A percentile compares a stretch with the other conserved stretches of the same genome.
Evolutionary conservation across 2,113 vertebrate genomes (phyloP).

Genomic region (Genyomyrus donnyi): DNA sequence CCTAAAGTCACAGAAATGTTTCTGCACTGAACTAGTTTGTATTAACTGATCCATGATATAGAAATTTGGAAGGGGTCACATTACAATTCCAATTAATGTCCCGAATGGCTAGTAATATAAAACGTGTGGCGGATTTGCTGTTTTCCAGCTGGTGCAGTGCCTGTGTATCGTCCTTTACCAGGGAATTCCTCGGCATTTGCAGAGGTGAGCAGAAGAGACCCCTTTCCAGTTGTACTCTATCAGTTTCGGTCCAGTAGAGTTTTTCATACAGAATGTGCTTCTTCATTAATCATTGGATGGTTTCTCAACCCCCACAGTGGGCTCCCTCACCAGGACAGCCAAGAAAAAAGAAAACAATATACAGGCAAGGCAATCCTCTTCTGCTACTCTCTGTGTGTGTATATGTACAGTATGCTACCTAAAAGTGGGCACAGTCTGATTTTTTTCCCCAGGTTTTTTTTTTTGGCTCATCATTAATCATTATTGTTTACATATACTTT

Average conservation of each 20-base stretch:
- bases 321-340: conserved; percentile 22
- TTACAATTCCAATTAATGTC: neutral
- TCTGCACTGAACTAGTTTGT: neutral
- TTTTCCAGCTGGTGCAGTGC: neutral
- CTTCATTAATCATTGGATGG: conserved; percentile 34
- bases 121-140: neutral
- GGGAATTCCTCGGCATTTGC: neutral
- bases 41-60: neutral
- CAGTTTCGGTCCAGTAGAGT: neutral
- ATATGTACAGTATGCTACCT: neutral
- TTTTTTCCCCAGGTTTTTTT: neutral
- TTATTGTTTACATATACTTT: neutral
- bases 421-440: neutral
- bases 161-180: too few species aligned
- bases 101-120: neutral
- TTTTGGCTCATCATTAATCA: neutral
- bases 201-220: neutral
- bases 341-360: conserved; percentile 18
- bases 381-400: neutral
- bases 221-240: neutral
- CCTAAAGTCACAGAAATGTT: neutral
- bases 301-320: conserved; percentile 18
- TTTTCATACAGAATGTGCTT: conserved; percentile 18
- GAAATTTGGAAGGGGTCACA: neutral
- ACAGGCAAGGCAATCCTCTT: conserved; percentile 17